Evolutionary conservation across 2,113 vertebrate genomes (phyloP).

Genomic region (Prinia subflava): DNA sequence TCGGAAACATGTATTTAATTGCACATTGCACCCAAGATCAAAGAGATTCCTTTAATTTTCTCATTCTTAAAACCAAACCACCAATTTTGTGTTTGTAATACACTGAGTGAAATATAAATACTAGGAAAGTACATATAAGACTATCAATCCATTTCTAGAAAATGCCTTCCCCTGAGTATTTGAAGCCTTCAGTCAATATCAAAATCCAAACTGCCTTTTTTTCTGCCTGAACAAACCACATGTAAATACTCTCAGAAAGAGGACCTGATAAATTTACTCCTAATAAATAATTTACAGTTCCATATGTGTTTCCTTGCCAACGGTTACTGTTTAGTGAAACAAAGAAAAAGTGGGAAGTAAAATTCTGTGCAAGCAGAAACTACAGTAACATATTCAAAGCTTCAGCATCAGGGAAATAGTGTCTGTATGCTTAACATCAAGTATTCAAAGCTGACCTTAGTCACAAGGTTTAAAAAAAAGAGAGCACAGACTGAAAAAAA

Average conservation of each 20-base stretch:
- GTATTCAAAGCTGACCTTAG: neutral
- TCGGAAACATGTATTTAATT: neutral
- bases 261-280: slow-evolving; percentile 48
- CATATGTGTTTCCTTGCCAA: slow-evolving; percentile 66
- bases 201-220: neutral
- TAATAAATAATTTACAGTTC: slow-evolving; percentile 63
- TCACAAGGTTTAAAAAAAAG: neutral
- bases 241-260: slow-evolving; percentile 57
- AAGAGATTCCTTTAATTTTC: slow-evolving; percentile 18
- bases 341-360: neutral
- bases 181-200: slow-evolving; percentile 10
- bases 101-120: slow-evolving; percentile 20
- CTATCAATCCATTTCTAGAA: slow-evolving; percentile 36
- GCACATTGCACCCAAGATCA: neutral
- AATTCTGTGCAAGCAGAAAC: neutral
- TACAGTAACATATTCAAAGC: neutral
- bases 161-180: neutral
- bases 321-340: slow-evolving; percentile 45
- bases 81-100: neutral
- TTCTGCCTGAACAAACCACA: slow-evolving; percentile 24
- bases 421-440: neutral
- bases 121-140: neutral
- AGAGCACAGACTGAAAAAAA: neutral
- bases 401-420: neutral
- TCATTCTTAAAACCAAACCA: neutral